These are phyloP conservation scores for Pleuronectes platessa DNA, from an alignment of 2,113 vertebrate genomes.

Conservation along the genomic window DNA sequence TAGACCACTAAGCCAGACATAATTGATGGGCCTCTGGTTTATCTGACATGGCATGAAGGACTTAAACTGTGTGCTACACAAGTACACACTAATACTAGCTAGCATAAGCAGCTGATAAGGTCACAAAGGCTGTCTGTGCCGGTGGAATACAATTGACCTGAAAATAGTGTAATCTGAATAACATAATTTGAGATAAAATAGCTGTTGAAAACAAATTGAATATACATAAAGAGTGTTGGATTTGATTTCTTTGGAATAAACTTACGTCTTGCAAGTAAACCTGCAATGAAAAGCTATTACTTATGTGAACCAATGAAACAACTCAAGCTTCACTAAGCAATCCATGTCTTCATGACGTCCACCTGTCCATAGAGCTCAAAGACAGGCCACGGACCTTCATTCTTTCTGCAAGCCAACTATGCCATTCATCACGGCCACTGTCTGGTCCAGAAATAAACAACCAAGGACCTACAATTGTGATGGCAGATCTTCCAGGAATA, in stretches of 20 bases:
- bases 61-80: conserved; percentile 40
- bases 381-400: not conserved
- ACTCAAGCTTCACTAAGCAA: not conserved
- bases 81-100: conserved; percentile 27
- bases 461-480: conserved; percentile 1
- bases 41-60: conserved; percentile 63
- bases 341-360: conserved; percentile 8
- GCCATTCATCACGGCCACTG: not conserved
- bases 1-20: conserved; percentile 61
- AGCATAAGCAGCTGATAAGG: conserved; percentile 30
- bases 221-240: not conserved
- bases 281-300: not conserved
- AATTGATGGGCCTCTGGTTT: conserved; percentile 55
- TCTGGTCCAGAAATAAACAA: conserved; percentile 23
- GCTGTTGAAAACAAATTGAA: not conserved
- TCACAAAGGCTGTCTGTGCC: not conserved
- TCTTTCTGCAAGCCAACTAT: not conserved
- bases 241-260: not conserved
- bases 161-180: not conserved
- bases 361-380: conserved; percentile 39
- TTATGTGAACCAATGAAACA: not conserved
- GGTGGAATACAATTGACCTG: not conserved
- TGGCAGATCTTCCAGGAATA: not conserved
- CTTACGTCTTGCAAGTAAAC: not conserved
- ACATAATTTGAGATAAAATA: not conserved